A percentile compares a stretch with the other conserved stretches of the same genome.
These are phyloP conservation scores for Pollenia griseotomentosa DNA, from an alignment of 2,888 invertebrate genomes.

Conservation along the genomic window DNA sequence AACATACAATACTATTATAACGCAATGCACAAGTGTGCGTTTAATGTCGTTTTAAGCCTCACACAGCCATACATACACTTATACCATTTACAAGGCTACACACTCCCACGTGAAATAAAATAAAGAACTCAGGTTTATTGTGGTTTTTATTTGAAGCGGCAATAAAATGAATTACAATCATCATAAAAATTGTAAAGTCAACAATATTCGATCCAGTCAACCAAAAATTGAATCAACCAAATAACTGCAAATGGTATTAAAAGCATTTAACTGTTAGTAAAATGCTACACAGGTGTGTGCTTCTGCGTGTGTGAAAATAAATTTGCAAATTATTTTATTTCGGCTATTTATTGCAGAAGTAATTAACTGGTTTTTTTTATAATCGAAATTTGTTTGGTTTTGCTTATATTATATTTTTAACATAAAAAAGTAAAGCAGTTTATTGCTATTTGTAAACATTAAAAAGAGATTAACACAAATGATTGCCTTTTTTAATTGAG, in stretches of 20 bases:
- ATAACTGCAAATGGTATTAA: constrained; percentile 11
- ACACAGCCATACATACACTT: background rate
- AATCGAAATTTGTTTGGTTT: background rate
- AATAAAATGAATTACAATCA: constrained; percentile 39
- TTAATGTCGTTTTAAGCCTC: background rate
- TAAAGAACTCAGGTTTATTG: constrained; percentile 22
- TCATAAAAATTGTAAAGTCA: constrained; percentile 31
- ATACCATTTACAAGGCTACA: background rate
- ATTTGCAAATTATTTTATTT: constrained; percentile 2
- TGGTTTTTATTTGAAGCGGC: constrained; percentile 23
- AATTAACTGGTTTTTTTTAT: constrained; percentile 27
- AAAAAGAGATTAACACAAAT: background rate
- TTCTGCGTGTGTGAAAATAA: background rate
- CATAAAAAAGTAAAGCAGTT: background rate
- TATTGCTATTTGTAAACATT: background rate
- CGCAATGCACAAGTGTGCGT: background rate
- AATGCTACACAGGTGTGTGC: background rate
- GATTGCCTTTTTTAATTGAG: background rate
- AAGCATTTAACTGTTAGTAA: constrained; percentile 20
- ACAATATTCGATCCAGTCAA: background rate
- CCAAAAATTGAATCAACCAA: constrained; percentile 1
- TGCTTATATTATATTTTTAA: background rate
- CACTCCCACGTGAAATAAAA: background rate
- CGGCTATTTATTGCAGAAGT: constrained; percentile 9
- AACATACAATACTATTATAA: background rate